A percentile compares a stretch with the other conserved stretches of the same genome.
Evolutionary conservation across 2,113 vertebrate genomes (phyloP).

Genomic region (Galeopterus variegatus): DNA sequence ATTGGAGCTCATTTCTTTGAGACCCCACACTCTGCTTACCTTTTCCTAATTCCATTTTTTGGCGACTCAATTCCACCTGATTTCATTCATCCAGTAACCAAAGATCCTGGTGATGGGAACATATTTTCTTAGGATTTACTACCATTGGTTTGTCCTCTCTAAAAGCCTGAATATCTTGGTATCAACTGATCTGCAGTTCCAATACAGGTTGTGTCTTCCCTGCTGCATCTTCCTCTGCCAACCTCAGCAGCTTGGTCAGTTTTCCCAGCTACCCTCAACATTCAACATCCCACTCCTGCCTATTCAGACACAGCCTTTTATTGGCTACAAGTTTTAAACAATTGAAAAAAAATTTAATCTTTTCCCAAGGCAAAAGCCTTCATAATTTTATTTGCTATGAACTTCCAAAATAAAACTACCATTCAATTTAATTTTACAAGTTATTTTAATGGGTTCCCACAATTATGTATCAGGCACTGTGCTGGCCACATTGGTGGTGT

Average conservation of each 20-base stretch:
- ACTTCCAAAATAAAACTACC: neutral
- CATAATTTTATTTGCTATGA: neutral
- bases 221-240: neutral
- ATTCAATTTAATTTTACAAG: neutral
- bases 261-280: neutral
- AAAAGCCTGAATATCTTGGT: neutral
- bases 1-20: neutral
- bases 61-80: neutral
- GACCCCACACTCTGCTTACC: neutral
- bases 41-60: neutral
- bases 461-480: neutral
- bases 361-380: neutral
- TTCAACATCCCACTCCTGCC: too few relatives aligned
- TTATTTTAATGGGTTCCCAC: neutral
- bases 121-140: neutral
- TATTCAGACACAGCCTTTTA: neutral
- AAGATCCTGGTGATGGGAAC: neutral
- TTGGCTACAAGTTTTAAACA: neutral
- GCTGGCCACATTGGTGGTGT: neutral
- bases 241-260: neutral
- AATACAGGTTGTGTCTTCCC: neutral
- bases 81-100: neutral
- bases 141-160: neutral
- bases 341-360: constrained; percentile 10
- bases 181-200: neutral